phyloP scores from a whole-genome alignment of 1,140 invertebrate genomes.

The Drosophila littoralis region DNA sequence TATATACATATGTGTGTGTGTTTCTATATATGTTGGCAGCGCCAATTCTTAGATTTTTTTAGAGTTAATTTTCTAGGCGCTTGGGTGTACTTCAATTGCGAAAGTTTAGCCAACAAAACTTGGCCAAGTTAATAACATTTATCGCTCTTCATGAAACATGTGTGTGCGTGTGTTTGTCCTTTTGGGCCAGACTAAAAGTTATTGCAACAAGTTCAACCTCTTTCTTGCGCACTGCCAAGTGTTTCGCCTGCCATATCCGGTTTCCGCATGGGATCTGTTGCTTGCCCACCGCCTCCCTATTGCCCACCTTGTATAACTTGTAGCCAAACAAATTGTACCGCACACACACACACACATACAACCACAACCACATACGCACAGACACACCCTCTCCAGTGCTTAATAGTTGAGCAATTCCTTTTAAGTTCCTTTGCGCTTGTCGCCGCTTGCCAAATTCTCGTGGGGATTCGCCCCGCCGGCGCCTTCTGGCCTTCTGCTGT shows the following conservation, averaged over 20 bases:
- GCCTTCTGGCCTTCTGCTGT: neutral
- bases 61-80: constrained; percentile 54
- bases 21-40: neutral
- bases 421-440: constrained; percentile 41
- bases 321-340: constrained; percentile 10
- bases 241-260: constrained; percentile 39
- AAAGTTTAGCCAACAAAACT: constrained; percentile 66
- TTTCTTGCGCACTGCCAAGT: constrained; percentile 33
- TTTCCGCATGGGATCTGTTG: constrained; percentile 47
- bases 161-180: constrained; percentile 17
- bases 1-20: neutral
- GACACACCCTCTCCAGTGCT: neutral
- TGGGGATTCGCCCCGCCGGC: constrained; percentile 9
- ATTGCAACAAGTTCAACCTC: constrained; percentile 75
- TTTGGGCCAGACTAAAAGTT: constrained; percentile 53
- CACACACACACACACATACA: constrained; percentile 6
- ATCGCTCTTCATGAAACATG: constrained; percentile 71
- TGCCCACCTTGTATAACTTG: constrained; percentile 11
- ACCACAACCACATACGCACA: too few species aligned
- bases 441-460: constrained; percentile 16
- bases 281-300: neutral
- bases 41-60: constrained; percentile 57
- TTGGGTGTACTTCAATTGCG: constrained; percentile 71
- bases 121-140: constrained; percentile 77
- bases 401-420: constrained; percentile 61